Evolutionary conservation across 2,888 invertebrate genomes (phyloP).

Genomic region (Melanargia galathea): DNA sequence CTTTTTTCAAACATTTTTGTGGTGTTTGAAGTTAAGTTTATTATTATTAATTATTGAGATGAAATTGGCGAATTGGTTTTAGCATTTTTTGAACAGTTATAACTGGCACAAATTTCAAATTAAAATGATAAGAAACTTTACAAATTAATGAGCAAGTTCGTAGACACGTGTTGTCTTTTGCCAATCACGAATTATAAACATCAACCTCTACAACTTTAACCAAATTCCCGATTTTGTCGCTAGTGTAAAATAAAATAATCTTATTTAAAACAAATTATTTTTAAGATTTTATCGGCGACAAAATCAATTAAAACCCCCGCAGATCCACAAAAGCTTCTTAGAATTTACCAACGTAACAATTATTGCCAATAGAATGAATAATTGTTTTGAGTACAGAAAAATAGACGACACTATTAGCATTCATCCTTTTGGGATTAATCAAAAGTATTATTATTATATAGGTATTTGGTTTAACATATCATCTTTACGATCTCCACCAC

Average conservation of each 20-base stretch:
- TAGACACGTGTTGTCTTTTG: conserved; percentile 38
- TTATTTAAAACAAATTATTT: neutral
- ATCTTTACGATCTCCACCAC: neutral
- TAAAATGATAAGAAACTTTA: conserved; percentile 1
- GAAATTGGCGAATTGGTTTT: conserved; percentile 33
- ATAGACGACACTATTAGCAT: conserved; percentile 23
- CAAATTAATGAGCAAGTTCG: conserved; percentile 35
- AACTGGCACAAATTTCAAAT: conserved; percentile 24
- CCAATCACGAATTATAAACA: conserved; percentile 27
- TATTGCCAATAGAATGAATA: conserved; percentile 31
- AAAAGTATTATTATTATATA: conserved; percentile 21
- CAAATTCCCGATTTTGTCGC: conserved; percentile 32
- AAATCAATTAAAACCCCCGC: conserved; percentile 30
- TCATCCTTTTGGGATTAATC: conserved; percentile 32
- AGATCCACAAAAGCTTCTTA: conserved; percentile 36
- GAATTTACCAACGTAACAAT: conserved; percentile 28
- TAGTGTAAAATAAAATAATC: conserved; percentile 15
- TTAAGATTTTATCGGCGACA: conserved; percentile 28
- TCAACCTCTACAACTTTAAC: conserved; percentile 23
- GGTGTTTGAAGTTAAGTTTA: conserved; percentile 16
- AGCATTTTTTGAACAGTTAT: conserved; percentile 18
- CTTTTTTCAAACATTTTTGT: conserved; percentile 26
- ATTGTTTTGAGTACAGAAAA: conserved; percentile 14
- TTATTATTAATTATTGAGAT: conserved; percentile 12
- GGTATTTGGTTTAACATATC: neutral